Base-by-base conservation (phyloP, 2,888 invertebrate genomes). In the Amaurobius ferox region DNA sequence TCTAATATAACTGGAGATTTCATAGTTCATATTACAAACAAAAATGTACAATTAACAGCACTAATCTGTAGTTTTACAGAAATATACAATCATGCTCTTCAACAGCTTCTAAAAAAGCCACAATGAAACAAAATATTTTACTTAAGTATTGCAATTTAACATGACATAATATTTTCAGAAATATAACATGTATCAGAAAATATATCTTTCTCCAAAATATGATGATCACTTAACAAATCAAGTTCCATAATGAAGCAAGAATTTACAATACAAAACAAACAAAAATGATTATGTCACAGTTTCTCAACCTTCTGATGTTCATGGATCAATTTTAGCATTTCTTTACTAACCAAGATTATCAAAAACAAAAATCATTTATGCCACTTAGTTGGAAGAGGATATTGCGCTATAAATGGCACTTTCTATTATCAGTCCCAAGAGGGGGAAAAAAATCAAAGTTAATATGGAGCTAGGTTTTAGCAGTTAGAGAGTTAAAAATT, bases 171-270 rank as follows among this genome's bases (percentile, higher is more conserved):
- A n/a, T 61, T 80, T 67, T n/a, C 30, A 73, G 44, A 80, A 67
- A 64, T 79, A 29, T 73, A 39, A 48, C 39, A 68, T 32, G 39
- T 80, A 73, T 80, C 67, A 66, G 66, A 73, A 72, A 67, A 80
- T 73, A 73, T 73, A 73, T 32, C 44, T 73, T 61, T 26, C 11
- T 23, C 23, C 55, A 19, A 23, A 55, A 19, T 23, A 19, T 23
- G 23, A 23, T 55, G 39, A 80, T 29, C 26, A 32, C 40, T 80
- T 66, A 66, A 79, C 66, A 66, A 66, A 72, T 64, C 30, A 79
- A 79, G 72, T 72, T 79, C 72, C 28, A 61, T 62, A 35, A n/a
- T 23, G 39, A 73, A 39, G 23, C 61, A 62, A 35, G 62, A 16
- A 44, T 23, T 55, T 19, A 55, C 19, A 55, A 16, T 44, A 44